A percentile compares a stretch with the other conserved stretches of the same genome.
These are phyloP conservation scores for Glareola pratincola DNA, from an alignment of 2,113 vertebrate species.

Conservation along the genomic window DNA sequence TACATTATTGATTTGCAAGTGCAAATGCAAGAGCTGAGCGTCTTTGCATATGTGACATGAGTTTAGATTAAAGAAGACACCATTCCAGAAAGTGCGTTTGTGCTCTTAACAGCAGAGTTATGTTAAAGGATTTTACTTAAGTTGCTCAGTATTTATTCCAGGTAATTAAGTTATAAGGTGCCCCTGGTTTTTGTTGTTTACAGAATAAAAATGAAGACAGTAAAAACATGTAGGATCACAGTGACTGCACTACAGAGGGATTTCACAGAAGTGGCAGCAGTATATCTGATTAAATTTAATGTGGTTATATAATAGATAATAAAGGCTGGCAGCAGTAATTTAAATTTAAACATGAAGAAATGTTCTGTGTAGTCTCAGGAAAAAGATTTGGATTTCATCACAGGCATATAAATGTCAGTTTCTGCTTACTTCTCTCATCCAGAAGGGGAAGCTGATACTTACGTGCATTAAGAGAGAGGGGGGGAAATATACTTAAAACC, in stretches of 20 bases:
- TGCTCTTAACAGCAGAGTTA: neutral
- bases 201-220: neutral
- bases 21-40: neutral
- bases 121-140: neutral
- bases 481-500: neutral
- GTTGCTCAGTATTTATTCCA: neutral
- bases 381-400: slow-evolving; percentile 28
- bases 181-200: neutral
- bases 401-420: neutral
- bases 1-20: neutral
- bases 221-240: neutral
- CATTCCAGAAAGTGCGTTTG: neutral
- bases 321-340: slow-evolving; percentile 14
- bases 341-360: slow-evolving; percentile 6
- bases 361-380: neutral
- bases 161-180: neutral
- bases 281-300: slow-evolving; percentile 16
- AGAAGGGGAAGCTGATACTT: neutral
- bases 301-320: slow-evolving; percentile 13
- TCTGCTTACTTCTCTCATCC: neutral
- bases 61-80: neutral
- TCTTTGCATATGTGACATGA: neutral
- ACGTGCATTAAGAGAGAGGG: neutral
- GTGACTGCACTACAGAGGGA: neutral
- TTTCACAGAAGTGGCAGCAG: neutral